Percentiles rank a stretch among this genome's conserved stretches.
Evolutionary conservation across 2,797 vertebrate genomes (phyloP).

Genomic region (Okamejei kenojei): DNA sequence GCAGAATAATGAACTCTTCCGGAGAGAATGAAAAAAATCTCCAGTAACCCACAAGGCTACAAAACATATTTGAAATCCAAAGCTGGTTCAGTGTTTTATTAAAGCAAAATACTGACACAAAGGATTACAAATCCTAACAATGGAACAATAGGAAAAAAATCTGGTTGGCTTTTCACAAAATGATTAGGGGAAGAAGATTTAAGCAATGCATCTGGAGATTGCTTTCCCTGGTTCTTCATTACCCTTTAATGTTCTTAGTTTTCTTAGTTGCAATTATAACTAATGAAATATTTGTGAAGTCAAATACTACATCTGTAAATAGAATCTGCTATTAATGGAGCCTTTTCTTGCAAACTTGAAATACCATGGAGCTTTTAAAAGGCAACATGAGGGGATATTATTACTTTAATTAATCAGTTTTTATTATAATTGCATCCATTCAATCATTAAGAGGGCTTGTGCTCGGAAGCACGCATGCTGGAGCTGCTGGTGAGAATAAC

Average conservation of each 20-base stretch:
- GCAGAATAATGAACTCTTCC: background rate
- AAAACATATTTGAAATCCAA: background rate
- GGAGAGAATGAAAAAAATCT: background rate
- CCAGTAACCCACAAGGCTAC: background rate
- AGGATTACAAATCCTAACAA: background rate
- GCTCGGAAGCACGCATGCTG: conserved; percentile 28
- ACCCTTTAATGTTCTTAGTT: background rate
- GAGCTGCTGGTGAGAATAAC: conserved; percentile 25
- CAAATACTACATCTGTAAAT: conserved; percentile 13
- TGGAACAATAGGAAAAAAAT: background rate
- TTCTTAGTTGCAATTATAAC: conserved; percentile 20
- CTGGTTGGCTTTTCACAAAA: background rate
- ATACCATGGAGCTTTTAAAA: conserved; percentile 23
- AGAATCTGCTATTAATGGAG: background rate
- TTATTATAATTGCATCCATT: conserved; percentile 37
- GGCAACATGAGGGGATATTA: conserved; percentile 28
- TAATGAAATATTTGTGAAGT: conserved; percentile 24
- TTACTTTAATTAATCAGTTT: conserved; percentile 37
- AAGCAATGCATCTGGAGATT: background rate
- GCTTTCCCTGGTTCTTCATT: background rate
- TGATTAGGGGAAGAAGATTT: background rate
- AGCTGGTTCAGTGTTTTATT: background rate
- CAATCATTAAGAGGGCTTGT: conserved; percentile 31
- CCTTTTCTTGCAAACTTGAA: background rate
- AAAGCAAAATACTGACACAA: background rate